Evolutionary conservation across 2,797 vertebrate species (phyloP), one percentile per base, ranked within the genome.

Genomic region (Streptopelia turtur): DNA sequence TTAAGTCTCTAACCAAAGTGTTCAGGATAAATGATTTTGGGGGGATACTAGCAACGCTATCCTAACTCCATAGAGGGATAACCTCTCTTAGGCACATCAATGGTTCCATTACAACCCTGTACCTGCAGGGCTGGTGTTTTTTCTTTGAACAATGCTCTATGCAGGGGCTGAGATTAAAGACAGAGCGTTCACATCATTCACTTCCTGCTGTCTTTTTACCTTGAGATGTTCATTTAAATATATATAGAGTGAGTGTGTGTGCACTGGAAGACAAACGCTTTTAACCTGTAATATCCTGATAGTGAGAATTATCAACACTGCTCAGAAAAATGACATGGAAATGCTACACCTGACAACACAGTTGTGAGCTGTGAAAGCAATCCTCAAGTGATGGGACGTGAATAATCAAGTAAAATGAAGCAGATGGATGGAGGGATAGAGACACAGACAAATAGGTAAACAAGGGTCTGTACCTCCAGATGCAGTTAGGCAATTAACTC

Each of bases 401-500:
- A 77, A 64, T 69, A 71, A 71, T 50, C 68, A 74, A 69, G 56
- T 68, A 77, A 96, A 57, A 88, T 66, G 50, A 72, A 94, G 57
- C 79, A 87, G 82, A 69, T 55, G 92, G 82, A 43, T 57, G 76
- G 84, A 88, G 66, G 56, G 47, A 41, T 4, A 79, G 90, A 60
- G 70, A 69, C 25, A 63, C 18, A 63, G 60, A 75, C 45, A 66
- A 87, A 85, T 0, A 68, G 53, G 53, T 10, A 66, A 85, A 69
- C 0, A 12, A 59, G 50, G 33, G 30, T 82, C 77, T 90, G 69
- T 75, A 55, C 15, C 72, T 86, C 45, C 76, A 92, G 88, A 72
- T 86, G 90, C 80, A 86, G 45, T 5, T 65, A 63, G 37, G 69
- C 80, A 90, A 75, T 53, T 47, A 55, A n/a, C 22, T 83, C 53